These are phyloP conservation scores for Sylvilagus bachmani DNA, from an alignment of 2,113 vertebrate species.

Conservation along the genomic window DNA sequence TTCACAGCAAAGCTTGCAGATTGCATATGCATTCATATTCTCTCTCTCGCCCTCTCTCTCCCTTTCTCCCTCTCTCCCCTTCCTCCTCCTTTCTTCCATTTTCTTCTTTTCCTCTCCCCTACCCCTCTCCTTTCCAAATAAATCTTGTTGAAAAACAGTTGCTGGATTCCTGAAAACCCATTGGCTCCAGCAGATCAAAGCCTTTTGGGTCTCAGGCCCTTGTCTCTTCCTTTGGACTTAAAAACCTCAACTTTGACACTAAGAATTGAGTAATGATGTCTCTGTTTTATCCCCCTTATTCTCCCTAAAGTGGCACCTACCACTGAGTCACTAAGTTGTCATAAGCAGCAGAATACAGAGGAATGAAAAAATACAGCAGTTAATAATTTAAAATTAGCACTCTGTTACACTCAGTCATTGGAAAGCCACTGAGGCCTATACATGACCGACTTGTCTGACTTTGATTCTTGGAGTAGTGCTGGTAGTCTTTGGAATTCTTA, in stretches of 20 bases:
- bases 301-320: neutral
- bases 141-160: too few species aligned
- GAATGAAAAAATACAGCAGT: neutral
- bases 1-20: neutral
- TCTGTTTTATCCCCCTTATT: neutral
- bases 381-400: neutral
- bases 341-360: neutral
- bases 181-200: constrained; percentile 3
- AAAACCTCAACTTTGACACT: neutral
- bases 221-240: neutral
- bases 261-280: neutral
- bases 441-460: neutral
- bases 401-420: neutral
- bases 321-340: neutral
- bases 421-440: neutral
- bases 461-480: neutral
- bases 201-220: neutral
- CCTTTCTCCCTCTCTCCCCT: too few species aligned
- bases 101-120: too few species aligned
- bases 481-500: neutral
- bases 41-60: too few species aligned
- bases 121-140: too few species aligned
- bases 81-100: too few species aligned
- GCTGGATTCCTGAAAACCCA: neutral
- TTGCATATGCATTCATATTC: too few species aligned